Percentiles rank a stretch among this genome's conserved stretches.
Evolutionary conservation across 2,113 vertebrate species (phyloP).

Genomic region (Paracanthobrama guichenoti): DNA sequence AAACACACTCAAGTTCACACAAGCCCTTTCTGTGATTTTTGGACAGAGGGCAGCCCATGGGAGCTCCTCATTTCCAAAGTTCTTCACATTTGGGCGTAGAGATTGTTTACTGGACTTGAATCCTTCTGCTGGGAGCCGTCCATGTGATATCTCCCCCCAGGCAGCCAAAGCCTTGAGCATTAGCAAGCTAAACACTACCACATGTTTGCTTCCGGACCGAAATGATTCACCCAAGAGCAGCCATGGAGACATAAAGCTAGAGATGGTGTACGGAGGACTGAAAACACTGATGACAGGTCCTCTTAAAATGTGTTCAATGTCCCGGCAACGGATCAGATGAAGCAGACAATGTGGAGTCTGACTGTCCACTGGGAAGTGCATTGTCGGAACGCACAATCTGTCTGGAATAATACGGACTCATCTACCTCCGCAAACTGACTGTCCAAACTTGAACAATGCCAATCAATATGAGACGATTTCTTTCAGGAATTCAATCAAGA

Average conservation of each 20-base stretch:
- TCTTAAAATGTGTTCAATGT: constrained; percentile 70
- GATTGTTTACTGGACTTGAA: constrained; percentile 72
- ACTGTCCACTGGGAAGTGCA: constrained; percentile 65
- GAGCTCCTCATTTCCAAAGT: constrained; percentile 70
- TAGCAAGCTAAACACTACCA: constrained; percentile 78
- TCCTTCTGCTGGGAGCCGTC: constrained; percentile 67
- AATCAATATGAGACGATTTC: constrained; percentile 19
- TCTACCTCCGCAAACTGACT: constrained; percentile 57
- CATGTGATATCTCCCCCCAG: constrained; percentile 74
- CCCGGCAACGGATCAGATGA: constrained; percentile 59
- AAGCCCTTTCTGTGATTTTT: constrained; percentile 70
- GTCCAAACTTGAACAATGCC: constrained; percentile 18
- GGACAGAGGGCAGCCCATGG: constrained; percentile 70
- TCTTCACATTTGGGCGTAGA: constrained; percentile 70
- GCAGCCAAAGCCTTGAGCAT: constrained; percentile 68
- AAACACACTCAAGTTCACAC: constrained; percentile 60
- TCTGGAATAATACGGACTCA: constrained; percentile 67
- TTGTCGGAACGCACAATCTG: constrained; percentile 71
- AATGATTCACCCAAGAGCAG: constrained; percentile 56
- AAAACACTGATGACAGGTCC: constrained; percentile 68
- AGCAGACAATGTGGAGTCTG: constrained; percentile 67
- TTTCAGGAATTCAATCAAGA: constrained; percentile 34
- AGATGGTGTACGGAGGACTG: constrained; percentile 55
- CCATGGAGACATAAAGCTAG: constrained; percentile 50
- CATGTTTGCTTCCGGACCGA: constrained; percentile 77